These are phyloP conservation scores for Dicrostonyx torquatus DNA, from an alignment of 2,797 vertebrate species.

Conservation along the genomic window DNA sequence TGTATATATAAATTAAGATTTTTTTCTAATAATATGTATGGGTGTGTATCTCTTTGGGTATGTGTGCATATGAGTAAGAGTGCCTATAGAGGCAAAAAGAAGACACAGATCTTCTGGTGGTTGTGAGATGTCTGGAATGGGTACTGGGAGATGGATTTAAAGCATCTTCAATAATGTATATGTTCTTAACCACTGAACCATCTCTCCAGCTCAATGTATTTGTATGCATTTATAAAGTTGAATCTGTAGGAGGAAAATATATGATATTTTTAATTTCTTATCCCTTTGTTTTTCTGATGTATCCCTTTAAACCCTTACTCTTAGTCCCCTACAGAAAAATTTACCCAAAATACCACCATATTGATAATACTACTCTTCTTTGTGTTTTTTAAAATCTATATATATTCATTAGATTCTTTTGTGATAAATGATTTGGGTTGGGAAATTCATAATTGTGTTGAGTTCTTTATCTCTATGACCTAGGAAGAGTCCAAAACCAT, in stretches of 20 bases:
- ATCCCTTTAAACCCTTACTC: background rate
- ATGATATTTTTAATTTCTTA: background rate
- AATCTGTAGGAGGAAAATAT: background rate
- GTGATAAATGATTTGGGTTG: background rate
- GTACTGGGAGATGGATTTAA: background rate
- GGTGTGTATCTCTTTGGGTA: background rate
- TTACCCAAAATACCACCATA: background rate
- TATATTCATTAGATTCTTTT: slow-evolving; percentile 22
- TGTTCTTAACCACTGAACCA: background rate
- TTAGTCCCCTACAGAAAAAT: background rate
- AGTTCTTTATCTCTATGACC: background rate
- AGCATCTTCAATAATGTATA: background rate
- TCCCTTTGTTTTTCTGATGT: background rate
- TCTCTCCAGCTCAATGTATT: background rate
- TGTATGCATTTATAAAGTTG: background rate
- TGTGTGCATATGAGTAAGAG: background rate
- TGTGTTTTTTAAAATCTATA: background rate
- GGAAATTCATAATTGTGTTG: background rate
- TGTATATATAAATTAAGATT: background rate
- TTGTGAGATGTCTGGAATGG: background rate
- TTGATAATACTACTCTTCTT: background rate
- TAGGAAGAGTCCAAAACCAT: background rate
- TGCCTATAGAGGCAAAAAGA: background rate
- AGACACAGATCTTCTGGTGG: no score
- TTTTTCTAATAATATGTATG: background rate